Evolutionary conservation across 2,797 vertebrate species (phyloP).

Genomic region (Sitta carolinensis): DNA sequence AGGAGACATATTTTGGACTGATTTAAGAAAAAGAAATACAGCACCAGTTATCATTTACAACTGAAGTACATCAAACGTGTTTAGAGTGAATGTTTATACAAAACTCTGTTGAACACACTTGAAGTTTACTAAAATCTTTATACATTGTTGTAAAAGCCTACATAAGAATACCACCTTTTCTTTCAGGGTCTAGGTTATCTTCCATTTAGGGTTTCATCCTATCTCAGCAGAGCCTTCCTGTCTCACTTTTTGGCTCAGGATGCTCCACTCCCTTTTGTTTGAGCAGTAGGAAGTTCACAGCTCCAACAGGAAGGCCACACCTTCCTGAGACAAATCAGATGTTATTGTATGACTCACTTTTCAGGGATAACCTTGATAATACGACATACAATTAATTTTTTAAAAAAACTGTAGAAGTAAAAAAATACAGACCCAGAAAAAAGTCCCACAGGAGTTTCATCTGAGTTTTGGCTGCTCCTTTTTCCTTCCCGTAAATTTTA

Average conservation of each 20-base stretch:
- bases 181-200: neutral
- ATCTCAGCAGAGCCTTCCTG: constrained; percentile 24
- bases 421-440: too few species aligned
- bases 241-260: constrained; percentile 9
- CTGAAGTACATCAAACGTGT: neutral
- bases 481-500: neutral
- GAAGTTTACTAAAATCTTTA: neutral
- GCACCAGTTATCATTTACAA: neutral
- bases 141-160: neutral
- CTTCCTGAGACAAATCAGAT: constrained; percentile 32
- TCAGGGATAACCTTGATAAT: constrained; percentile 15
- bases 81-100: neutral
- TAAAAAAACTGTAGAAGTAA: neutral
- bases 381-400: neutral
- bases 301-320: constrained; percentile 48
- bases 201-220: neutral
- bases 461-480: neutral
- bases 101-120: neutral
- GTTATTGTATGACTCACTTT: constrained; percentile 45
- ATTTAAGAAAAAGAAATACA: neutral
- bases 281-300: constrained; percentile 29
- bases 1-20: neutral
- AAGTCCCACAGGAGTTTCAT: neutral
- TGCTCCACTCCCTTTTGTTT: constrained; percentile 51
- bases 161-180: neutral